Evolutionary conservation across 2,888 invertebrate genomes (phyloP), one percentile per base, ranked within the genome.

Genomic region (Pocota personata): DNA sequence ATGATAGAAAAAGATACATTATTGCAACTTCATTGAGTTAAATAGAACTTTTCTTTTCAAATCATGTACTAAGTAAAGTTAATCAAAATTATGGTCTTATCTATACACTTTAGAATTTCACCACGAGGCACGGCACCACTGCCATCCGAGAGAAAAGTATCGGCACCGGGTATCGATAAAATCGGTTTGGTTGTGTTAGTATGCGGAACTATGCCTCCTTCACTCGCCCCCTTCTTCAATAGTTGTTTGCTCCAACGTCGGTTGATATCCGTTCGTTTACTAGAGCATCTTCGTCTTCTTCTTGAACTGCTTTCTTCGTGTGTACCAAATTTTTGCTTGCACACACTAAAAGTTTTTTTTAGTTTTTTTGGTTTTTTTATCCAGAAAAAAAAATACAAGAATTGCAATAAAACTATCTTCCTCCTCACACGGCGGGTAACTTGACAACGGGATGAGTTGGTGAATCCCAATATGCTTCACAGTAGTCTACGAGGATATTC

Each of bases 401-500:
- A 62, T 69, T 87, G 82, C 71, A 82, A 82, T 62, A 76, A 24
- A 24, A 82, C 32, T 52, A 73, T 76, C 66, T 60, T 27, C 43
- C 69, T 67, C 27, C 92, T 94, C 94, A 95, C 93, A 94, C 94
- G 89, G 93, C 94, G 2, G 96, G 96, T 62, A 96, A 91, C 91
- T 95, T 94, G 87, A 96, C 94, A 73, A 95, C 94, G 80, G 95
- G 95, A 88, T 94, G 93, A 87, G 95, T 94, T 37, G 94, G 93
- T 88, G 94, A 93, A 87, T 94, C 95, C 93, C 95, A 94, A 80
- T 94, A 94, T 83, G 93, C 93, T 89, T 95, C 95, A 89, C 95
- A 96, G 90, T 95, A 94, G 87, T 95, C 95, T 27, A 95, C 94
- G 88, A 96, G 89, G 62, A 94, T 93, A 89, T 94, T 94, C 89